phyloP scores from a whole-genome alignment of 2,888 invertebrate species.

The Cremastinae sp. region DNA sequence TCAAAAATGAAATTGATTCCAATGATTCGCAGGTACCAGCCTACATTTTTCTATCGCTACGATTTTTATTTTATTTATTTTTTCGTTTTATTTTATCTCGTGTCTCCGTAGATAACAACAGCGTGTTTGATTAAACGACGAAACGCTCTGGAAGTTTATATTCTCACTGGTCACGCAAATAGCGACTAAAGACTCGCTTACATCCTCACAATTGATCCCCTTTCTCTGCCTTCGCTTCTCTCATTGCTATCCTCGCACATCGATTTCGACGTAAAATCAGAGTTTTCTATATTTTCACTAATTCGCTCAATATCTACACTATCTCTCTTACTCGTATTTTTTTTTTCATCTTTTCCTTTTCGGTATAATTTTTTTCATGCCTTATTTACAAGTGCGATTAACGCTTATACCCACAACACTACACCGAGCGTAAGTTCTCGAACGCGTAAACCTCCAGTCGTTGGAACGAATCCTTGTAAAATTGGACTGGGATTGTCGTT shows the following conservation, averaged over 20 bases:
- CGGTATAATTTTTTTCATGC: slow-evolving; percentile 6
- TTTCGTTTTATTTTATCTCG: slow-evolving; percentile 3
- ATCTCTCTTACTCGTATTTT: slow-evolving; percentile 36
- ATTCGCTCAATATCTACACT: slow-evolving; percentile 42
- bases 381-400: neutral
- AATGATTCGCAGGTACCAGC: slow-evolving; percentile 63
- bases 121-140: neutral
- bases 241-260: neutral
- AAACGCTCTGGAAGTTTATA: neutral
- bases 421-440: slow-evolving; percentile 25
- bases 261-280: slow-evolving; percentile 61
- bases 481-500: neutral
- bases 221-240: neutral
- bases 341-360: slow-evolving; percentile 21
- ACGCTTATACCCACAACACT: neutral
- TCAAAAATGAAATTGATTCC: slow-evolving; percentile 58
- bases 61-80: slow-evolving; percentile 22
- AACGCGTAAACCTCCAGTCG: slow-evolving; percentile 1
- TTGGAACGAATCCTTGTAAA: neutral
- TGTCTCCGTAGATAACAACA: slow-evolving; percentile 38
- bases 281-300: slow-evolving; percentile 42
- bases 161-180: neutral
- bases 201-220: neutral
- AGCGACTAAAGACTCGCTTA: too few relatives aligned
- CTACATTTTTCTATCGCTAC: slow-evolving; percentile 51